Base-by-base conservation (phyloP, 2,797 vertebrate species). In the Urocyon cinereoargenteus region DNA sequence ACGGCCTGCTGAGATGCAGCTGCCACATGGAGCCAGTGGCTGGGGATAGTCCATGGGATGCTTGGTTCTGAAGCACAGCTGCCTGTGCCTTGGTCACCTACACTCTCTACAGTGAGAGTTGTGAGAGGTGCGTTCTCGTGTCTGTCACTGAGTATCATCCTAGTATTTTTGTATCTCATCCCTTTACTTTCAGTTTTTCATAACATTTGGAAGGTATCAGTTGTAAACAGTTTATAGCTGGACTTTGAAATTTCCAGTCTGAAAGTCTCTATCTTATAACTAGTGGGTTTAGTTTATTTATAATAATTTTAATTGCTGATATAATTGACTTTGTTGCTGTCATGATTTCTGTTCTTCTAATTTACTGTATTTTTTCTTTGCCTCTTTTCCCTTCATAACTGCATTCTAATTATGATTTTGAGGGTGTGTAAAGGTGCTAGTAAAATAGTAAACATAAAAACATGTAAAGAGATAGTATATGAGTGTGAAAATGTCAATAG, bases 201-300 rank as follows among this genome's bases (percentile, higher is more conserved):
- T 36, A 55, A 26, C 4, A 45, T 55, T 45, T 86, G n/a, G 18
- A 51, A 19, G 45, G 12, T 19, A 62, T 36, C 22, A 28, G 14
- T 40, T 83, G 6, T 72, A 78, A 81, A 36, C 9, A 49, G 62
- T 31, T n/a, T 57, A 31, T 34, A 68, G 51, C 26, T 64, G 19
- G n/a, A 64, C 19, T 72, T 78, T 70, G 18, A 26, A 14, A 49
- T 64, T 57, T 88, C 77, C 13, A 84, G 21, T 51, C 70, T 79
- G 11, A 68, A n/a, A 18, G 1, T 36, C 61, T 77, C 6, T 61
- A 62, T 64, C 36, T 90, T 89, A 16, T 61, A 93, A 68, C 36
- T n/a, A 18, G n/a, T 84, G 22, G 92, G 31, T 90, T 83, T 59
- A 64, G 24, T 57, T 94, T 36, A 85, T 51, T 96, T 81, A 61